Evolutionary conservation across 2,113 vertebrate genomes (phyloP).

Genomic region (Hydropotes inermis): DNA sequence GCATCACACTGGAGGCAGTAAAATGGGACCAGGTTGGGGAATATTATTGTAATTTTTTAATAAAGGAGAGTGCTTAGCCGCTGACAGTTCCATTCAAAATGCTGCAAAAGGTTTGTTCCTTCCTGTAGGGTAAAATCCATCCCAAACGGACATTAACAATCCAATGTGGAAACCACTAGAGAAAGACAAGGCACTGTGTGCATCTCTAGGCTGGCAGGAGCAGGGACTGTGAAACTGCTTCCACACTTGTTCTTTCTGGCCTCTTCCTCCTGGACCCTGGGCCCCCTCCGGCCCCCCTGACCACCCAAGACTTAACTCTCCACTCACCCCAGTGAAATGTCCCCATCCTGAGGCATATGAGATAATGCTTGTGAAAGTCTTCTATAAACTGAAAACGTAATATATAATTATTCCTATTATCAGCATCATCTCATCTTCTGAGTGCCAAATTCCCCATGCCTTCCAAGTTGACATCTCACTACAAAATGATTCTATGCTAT

Average conservation of each 20-base stretch:
- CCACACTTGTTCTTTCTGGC: neutral
- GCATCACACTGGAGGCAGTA: neutral
- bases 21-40: neutral
- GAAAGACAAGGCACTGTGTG: neutral
- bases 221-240: neutral
- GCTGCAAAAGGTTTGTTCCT: neutral
- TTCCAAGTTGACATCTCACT: neutral
- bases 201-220: neutral
- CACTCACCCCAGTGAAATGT: neutral
- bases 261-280: neutral
- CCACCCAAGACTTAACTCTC: neutral
- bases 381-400: slow-evolving; percentile 33
- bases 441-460: neutral
- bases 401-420: slow-evolving; percentile 8
- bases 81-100: neutral
- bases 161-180: neutral
- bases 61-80: neutral
- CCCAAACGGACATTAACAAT: neutral
- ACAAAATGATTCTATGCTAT: neutral
- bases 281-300: neutral
- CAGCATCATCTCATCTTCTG: slow-evolving; percentile 7
- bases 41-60: neutral
- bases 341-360: slow-evolving; percentile 1
- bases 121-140: neutral
- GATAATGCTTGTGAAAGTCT: neutral